Percentiles rank a stretch among this genome's conserved stretches.
Conservation (phyloP, 2,113 vertebrate species). For the Poeciliopsis occidentalis region DNA sequence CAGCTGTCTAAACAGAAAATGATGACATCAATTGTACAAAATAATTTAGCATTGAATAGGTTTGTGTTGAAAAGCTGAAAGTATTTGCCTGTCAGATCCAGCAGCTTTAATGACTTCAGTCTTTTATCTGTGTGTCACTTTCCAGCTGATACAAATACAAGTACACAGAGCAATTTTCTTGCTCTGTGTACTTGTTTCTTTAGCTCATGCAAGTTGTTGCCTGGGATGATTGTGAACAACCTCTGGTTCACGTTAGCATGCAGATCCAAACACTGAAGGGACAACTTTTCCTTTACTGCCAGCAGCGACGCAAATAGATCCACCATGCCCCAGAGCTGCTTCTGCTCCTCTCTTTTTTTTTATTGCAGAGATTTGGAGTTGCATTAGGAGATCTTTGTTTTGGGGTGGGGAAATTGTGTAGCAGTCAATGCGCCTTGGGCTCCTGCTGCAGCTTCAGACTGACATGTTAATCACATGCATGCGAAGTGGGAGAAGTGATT, state of each 20-base stretch:
- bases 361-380: not conserved
- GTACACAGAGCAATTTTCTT: not conserved
- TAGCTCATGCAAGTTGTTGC: not conserved
- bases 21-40: not conserved
- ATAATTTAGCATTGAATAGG: not conserved
- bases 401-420: not conserved
- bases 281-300: slow-evolving; percentile 32
- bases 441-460: not conserved
- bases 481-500: slow-evolving; percentile 7
- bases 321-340: not conserved
- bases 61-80: not conserved
- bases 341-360: not conserved
- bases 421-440: not conserved
- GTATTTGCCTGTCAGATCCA: not conserved
- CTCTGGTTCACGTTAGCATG: slow-evolving; percentile 1
- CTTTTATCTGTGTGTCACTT: not conserved
- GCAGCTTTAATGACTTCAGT: not conserved
- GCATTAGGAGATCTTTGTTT: not conserved
- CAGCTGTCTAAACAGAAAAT: not conserved
- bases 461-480: slow-evolving; percentile 21
- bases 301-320: slow-evolving; percentile 3
- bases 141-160: not conserved
- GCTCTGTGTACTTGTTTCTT: too few species aligned
- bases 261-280: slow-evolving; percentile 26
- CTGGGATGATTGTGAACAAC: slow-evolving; percentile 1